phyloP scores from a whole-genome alignment of 2,888 invertebrate species.

The Eledona agricola region DNA sequence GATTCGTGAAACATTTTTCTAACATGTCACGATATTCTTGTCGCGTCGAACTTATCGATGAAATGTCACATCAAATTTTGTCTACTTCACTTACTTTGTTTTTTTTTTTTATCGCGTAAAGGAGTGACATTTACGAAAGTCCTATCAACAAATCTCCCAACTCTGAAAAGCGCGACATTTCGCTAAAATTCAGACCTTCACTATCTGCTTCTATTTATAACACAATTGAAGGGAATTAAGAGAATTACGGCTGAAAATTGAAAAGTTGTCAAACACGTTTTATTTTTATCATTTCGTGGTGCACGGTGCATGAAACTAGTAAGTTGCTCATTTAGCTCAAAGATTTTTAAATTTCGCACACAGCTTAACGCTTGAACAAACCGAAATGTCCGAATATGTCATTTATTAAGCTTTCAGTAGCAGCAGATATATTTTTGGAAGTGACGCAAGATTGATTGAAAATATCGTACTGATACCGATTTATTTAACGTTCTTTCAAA shows the following conservation, averaged over 20 bases:
- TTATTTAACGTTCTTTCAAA: too few species aligned
- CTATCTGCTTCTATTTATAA: too few species aligned
- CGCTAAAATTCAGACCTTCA: too few species aligned
- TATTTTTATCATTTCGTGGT: too few species aligned
- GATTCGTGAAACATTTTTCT: slow-evolving; percentile 18
- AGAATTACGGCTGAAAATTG: too few species aligned
- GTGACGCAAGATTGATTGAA: slow-evolving; percentile 22
- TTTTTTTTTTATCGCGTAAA: slow-evolving; percentile 23
- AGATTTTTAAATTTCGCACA: too few species aligned
- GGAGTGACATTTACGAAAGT: slow-evolving; percentile 28
- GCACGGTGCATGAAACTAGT: too few species aligned
- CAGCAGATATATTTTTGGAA: slow-evolving; percentile 22
- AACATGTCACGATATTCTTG: slow-evolving; percentile 32
- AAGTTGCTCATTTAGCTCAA: too few species aligned
- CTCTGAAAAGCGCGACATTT: too few species aligned
- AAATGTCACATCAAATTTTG: slow-evolving; percentile 37
- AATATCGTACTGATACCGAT: slow-evolving; percentile 14
- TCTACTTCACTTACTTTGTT: slow-evolving; percentile 36
- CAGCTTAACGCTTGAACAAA: background rate
- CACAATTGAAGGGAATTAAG: too few species aligned
- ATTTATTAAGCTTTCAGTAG: slow-evolving; percentile 23
- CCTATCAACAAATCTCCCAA: slow-evolving; percentile 2
- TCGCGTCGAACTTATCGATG: slow-evolving; percentile 39
- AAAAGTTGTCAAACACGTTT: too few species aligned
- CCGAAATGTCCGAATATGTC: slow-evolving; percentile 9